Evolutionary conservation across 1,140 invertebrate species (phyloP).

Genomic region (Drosophila parabipectinata): DNA sequence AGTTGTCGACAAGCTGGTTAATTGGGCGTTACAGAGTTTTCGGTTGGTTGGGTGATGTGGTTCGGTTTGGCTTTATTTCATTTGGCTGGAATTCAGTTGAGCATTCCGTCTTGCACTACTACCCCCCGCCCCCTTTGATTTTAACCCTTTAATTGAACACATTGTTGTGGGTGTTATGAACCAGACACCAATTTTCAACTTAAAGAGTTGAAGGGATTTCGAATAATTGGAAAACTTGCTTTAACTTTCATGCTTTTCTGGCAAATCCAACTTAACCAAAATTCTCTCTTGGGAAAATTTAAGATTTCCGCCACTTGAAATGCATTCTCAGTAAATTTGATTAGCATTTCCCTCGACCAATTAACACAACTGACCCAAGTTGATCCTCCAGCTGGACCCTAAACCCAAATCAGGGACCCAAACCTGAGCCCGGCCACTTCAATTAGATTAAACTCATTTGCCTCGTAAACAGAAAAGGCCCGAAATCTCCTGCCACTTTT

Average conservation of each 20-base stretch:
- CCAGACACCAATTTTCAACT: background rate
- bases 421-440: conserved; percentile 56
- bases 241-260: no score
- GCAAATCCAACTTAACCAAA: conserved; percentile 7
- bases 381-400: conserved; percentile 17
- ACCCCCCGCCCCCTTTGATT: no score
- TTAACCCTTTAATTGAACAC: conserved; percentile 19
- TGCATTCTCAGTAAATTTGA: conserved; percentile 34
- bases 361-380: conserved; percentile 50
- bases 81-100: conserved; percentile 16
- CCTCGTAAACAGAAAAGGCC: conserved; percentile 32
- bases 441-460: conserved; percentile 75
- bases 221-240: no score
- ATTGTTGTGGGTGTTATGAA: conserved; percentile 12
- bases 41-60: conserved; percentile 28
- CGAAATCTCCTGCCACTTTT: conserved; percentile 20
- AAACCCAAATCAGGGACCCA: conserved; percentile 18
- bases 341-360: conserved; percentile 48
- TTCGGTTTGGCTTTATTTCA: conserved; percentile 20
- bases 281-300: conserved; percentile 5
- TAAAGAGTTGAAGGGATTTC: background rate
- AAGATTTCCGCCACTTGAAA: conserved; percentile 19
- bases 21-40: conserved; percentile 63
- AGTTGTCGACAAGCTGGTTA: conserved; percentile 71
- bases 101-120: background rate